phyloP scores from a whole-genome alignment of 2,797 vertebrate species.

The Megaceryle alcyon region DNA sequence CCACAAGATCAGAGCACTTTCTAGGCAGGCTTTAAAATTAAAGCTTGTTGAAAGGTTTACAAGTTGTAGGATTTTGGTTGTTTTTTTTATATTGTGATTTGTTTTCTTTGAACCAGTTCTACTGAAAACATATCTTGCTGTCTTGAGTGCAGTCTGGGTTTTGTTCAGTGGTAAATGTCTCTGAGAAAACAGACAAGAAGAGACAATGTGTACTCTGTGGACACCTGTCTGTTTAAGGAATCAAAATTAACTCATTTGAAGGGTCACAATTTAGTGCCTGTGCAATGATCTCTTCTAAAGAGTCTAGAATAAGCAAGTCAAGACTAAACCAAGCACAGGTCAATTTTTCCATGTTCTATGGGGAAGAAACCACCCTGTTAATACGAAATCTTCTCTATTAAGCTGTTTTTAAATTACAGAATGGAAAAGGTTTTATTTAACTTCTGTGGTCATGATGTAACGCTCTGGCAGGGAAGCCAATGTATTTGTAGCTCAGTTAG shows the following conservation, averaged over 20 bases:
- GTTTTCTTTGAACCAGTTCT: background rate
- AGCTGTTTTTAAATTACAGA: background rate
- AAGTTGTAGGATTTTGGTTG: no score
- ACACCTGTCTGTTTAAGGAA: conserved; percentile 8
- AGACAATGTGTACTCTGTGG: background rate
- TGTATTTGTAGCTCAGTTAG: background rate
- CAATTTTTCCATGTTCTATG: conserved; percentile 24
- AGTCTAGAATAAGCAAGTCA: background rate
- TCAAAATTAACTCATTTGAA: conserved; percentile 15
- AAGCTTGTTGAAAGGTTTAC: background rate
- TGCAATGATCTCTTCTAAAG: background rate
- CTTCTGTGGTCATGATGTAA: background rate
- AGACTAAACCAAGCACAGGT: conserved; percentile 42
- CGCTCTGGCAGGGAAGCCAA: background rate
- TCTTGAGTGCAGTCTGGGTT: background rate
- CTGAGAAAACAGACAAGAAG: background rate
- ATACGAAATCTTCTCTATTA: conserved; percentile 26
- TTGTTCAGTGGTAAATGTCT: background rate
- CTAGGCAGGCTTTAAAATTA: background rate
- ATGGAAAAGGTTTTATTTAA: conserved; percentile 43
- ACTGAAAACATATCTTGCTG: background rate
- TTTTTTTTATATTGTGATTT: background rate
- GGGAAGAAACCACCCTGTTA: conserved; percentile 47
- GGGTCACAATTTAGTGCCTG: conserved; percentile 1
- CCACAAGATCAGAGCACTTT: background rate